phyloP scores from a whole-genome alignment of 2,888 invertebrate genomes.

The Stenolophus ochropezus region DNA sequence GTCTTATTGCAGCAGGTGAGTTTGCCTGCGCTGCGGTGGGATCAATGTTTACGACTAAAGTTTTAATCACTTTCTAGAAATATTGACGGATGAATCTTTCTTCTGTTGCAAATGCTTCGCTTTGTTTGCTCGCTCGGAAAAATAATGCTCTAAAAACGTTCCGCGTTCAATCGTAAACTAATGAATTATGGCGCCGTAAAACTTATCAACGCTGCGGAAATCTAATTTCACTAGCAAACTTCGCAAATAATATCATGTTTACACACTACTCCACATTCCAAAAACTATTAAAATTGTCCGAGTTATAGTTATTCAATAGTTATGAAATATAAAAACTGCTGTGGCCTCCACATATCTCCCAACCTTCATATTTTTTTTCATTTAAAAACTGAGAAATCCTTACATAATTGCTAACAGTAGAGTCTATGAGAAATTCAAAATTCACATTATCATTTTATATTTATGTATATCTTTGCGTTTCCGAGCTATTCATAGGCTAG shows the following conservation, averaged over 20 bases:
- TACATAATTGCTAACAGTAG: too few relatives aligned
- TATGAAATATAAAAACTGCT: too few relatives aligned
- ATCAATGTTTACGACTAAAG: constrained; percentile 41
- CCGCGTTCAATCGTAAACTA: constrained; percentile 22
- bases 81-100: constrained; percentile 40
- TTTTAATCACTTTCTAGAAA: constrained; percentile 46
- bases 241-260: background rate
- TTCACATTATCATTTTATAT: too few relatives aligned
- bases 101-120: constrained; percentile 7
- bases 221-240: background rate
- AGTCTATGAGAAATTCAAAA: too few relatives aligned
- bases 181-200: constrained; percentile 18
- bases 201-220: constrained; percentile 20
- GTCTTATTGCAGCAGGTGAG: constrained; percentile 25
- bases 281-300: too few relatives aligned
- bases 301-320: too few relatives aligned
- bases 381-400: too few relatives aligned
- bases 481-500: too few relatives aligned
- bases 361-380: too few relatives aligned
- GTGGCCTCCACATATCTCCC: too few relatives aligned
- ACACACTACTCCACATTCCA: background rate
- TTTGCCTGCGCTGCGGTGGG: background rate
- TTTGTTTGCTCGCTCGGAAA: background rate
- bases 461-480: too few relatives aligned
- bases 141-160: constrained; percentile 25